Base-by-base conservation (phyloP, 2,797 vertebrate genomes). In the Clarias fuscus region DNA sequence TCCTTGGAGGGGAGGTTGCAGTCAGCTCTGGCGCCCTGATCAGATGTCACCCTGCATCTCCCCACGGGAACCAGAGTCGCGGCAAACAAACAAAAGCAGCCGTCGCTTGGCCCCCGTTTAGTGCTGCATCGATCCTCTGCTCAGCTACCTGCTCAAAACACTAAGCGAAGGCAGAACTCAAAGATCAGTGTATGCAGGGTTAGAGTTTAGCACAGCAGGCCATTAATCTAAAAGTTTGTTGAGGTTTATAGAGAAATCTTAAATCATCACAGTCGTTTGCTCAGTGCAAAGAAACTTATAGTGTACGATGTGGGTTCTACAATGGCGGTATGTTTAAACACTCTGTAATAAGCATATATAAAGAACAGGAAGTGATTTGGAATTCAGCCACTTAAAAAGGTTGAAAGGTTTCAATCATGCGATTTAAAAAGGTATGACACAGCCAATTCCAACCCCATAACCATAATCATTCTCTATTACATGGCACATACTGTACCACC, bases 21-120 rank as follows among this genome's bases (percentile, higher is more conserved):
- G 67, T 85, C 75, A 77, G 64, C 65, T 84, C 43, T 67, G 71
- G 84, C 85, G 85, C 81, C 83, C 82, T 86, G 84, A 79, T 84
- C 82, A 82, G 72, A 79, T 87, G 89, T 86, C 88, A 89, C 59
- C 72, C 88, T 43, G 80, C 90, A 89, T 91, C 91, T 92, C 91
- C 91, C 87, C 13, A 53, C 77, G 67, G 89, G 84, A 86, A 65
- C 71, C 77, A 80, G 86, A 89, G 84, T 81, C 87, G 75, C 10
- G 82, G 77, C 88, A 84, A 88, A 88, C 87, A 86, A 88, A 86
- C 87, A 83, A 88, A 65, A 77, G 78, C 61, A 85, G 81, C 67
- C 80, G 30, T 43, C 72, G 77, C 33, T 2, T 30, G 30, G 65
- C 61, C 86, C 77, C 89, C 59, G 82, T 87, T 88, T 88, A 88